These are phyloP conservation scores for Noctilio leporinus DNA, from an alignment of 2,113 vertebrate genomes.

Conservation along the genomic window DNA sequence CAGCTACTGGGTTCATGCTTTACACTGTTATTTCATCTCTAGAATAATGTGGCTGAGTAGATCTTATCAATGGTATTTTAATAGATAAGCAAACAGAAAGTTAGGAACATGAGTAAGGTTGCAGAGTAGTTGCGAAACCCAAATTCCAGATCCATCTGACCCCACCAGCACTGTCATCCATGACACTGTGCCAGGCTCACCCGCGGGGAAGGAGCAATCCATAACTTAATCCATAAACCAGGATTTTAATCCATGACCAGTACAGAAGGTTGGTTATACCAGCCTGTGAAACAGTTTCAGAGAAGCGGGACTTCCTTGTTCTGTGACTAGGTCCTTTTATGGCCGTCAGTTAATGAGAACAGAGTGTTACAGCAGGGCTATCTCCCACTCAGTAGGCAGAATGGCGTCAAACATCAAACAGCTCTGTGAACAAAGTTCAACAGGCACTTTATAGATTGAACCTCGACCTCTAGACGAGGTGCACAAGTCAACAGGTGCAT, in stretches of 20 bases:
- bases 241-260: no score
- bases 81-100: neutral
- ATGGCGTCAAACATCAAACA: neutral
- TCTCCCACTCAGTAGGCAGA: neutral
- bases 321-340: neutral
- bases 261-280: neutral
- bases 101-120: neutral
- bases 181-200: neutral
- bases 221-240: neutral
- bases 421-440: neutral
- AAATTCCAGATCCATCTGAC: neutral
- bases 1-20: neutral
- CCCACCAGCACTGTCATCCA: neutral
- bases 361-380: no score
- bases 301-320: conserved; percentile 10
- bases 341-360: neutral
- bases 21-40: neutral
- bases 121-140: neutral
- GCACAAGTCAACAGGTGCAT: neutral
- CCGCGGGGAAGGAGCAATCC: neutral
- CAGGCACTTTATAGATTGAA: neutral
- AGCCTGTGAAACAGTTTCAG: neutral
- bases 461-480: neutral
- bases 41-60: neutral
- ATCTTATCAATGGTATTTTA: neutral